Conservation (phyloP, 30 jellyfish, hydroid and myxozoan species). For the Pseudorhiza aurosa region DNA sequence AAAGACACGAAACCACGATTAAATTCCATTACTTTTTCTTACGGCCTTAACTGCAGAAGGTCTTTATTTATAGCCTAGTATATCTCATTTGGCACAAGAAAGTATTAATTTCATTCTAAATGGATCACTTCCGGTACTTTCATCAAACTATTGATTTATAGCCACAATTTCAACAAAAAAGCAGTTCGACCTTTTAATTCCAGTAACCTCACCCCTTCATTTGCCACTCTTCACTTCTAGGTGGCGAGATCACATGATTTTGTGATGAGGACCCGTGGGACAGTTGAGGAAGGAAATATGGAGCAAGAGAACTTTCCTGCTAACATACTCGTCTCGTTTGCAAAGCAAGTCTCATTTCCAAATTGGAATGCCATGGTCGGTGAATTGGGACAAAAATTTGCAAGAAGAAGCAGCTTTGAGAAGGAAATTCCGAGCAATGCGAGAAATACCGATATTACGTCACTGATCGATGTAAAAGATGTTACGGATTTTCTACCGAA, state of each 20-base stretch:
- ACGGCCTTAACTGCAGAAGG: no score
- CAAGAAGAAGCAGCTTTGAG: slow-evolving; percentile 66
- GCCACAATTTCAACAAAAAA: no score
- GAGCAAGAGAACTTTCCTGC: slow-evolving; percentile 17
- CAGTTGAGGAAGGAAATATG: slow-evolving; percentile 30
- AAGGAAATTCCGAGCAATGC: not conserved
- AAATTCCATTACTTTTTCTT: no score
- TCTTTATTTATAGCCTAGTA: no score
- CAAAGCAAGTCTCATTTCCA: slow-evolving; percentile 81
- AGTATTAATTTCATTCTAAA: no score
- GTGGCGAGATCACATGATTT: not conserved
- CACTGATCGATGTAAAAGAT: not conserved
- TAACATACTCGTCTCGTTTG: slow-evolving; percentile 39
- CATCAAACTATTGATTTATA: no score
- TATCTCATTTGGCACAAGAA: no score
- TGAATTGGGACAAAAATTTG: slow-evolving; percentile 45
- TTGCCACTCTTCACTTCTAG: not conserved
- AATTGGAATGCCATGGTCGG: slow-evolving; percentile 81
- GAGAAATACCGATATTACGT: not conserved
- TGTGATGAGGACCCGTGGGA: slow-evolving; percentile 12
- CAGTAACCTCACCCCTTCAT: no score
- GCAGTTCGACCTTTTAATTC: no score
- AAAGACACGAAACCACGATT: no score
- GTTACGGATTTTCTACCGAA: not conserved
- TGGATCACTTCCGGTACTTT: no score